Base-by-base conservation (phyloP, 1,140 invertebrate genomes). In the Neotoxoptera formosana region DNA sequence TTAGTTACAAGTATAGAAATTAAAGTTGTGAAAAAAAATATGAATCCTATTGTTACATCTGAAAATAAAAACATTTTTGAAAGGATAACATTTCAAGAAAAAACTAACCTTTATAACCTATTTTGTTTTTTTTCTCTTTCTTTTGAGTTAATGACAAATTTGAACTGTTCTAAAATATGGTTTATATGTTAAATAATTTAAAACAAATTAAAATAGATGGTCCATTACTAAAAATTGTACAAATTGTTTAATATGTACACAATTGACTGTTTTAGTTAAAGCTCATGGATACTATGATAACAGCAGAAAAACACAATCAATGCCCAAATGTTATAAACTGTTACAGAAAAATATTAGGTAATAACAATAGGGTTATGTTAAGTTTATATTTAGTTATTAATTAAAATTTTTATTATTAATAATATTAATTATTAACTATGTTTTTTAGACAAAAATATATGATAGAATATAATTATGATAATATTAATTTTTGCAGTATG, bases 341-440 rank as follows among this genome's bases (percentile, higher is more conserved):
- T 94, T 98, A 97, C 95, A 96, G 97, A 94, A 96, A 97, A 94
- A 95, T 98, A 56, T 95, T 98, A 87, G 96, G 94, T 94, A 94
- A 93, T 76, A 67, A 48, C 25, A 8, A 56, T 86, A 25, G 45
- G 60, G 36, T 53, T 88, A 34, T 56, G 2, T 48, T 87, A 20
- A 48, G 56, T 89, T 48, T 91, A 7, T 48, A 34, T 48, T 91
- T 45, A 48, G 4, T 3, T 17, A 20, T 56, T 17, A 60, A 67
- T 51, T 47, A 17, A n/a, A 30, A 48, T 87, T 47, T n/a, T 30
- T 34, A 87, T 14, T 14, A 30, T 76, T 0, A 17, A n/a, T 17
- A 17, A 76, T 34, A 76, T 76, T 41, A 9, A n/a, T 17, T 4
- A n/a, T n/a, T n/a, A n/a, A n/a, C n/a, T 76, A n/a, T 76, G 14